A percentile compares a stretch with the other conserved stretches of the same genome.
Conservation (phyloP, 2,888 invertebrate genomes). For the Nebria salina region DNA sequence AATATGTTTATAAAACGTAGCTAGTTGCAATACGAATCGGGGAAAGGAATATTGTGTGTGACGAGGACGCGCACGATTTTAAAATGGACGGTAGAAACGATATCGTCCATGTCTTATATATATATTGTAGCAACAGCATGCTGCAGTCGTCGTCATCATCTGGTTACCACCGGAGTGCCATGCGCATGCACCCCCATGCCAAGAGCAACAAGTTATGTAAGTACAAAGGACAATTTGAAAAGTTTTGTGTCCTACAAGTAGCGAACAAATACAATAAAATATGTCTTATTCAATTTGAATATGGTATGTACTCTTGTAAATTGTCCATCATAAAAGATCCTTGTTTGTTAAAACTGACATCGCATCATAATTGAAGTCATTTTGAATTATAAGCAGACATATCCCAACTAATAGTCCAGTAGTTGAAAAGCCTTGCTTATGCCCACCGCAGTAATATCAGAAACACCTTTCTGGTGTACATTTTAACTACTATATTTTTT, state of each 20-base stretch:
- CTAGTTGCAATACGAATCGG: not conserved
- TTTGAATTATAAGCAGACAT: too few relatives aligned
- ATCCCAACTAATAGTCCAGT: too few relatives aligned
- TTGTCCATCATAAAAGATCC: not conserved
- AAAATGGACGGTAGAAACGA: conserved; percentile 16
- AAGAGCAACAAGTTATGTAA: conserved; percentile 1
- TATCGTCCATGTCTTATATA: conserved; percentile 10
- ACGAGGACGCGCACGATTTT: conserved; percentile 11
- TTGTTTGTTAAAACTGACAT: not conserved
- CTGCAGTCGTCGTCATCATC: conserved; percentile 3
- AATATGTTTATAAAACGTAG: conserved; percentile 12
- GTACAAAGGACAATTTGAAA: not conserved
- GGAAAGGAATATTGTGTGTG: conserved; percentile 2
- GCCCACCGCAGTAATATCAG: too few relatives aligned
- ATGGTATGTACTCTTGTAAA: not conserved
- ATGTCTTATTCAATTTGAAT: not conserved
- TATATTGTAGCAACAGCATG: not conserved
- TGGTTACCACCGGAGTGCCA: conserved; percentile 2
- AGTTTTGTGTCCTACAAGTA: not conserved
- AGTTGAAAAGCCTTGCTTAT: too few relatives aligned
- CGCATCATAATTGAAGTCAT: too few relatives aligned
- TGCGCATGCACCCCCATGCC: conserved; percentile 14
- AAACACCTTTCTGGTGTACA: too few relatives aligned
- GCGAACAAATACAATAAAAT: conserved; percentile 8
- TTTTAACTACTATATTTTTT: too few relatives aligned